Evolutionary conservation across 2,888 invertebrate genomes (phyloP), one percentile per base, ranked within the genome.

Genomic region (Oscheius sp.): DNA sequence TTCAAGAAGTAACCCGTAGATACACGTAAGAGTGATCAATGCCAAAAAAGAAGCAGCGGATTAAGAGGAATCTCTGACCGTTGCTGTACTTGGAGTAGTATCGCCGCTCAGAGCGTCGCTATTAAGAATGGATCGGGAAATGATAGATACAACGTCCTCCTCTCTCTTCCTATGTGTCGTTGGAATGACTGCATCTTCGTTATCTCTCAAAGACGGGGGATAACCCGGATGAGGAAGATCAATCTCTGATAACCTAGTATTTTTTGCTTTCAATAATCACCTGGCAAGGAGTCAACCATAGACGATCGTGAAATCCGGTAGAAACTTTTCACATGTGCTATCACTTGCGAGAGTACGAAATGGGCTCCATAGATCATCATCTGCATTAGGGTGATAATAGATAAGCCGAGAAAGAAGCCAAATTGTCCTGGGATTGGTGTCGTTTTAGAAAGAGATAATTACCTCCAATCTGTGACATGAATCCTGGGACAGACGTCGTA

Each of bases 381-480:
- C 73, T 83, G 83, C n/a, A 83, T 70, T 30, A 83, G 68, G 24
- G 83, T 83, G 57, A 83, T 84, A 44, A 83, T 83, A 28, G 83
- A 84, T 2, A 83, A 69, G 14, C 82, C 82, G 28, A 78, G 70
- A 56, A 81, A 81, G 51, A 81, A 81, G 5, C 80, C 78, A 49
- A 80, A 80, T 70, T 80, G 79, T 67, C 79, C 78, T 75, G 47
- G 44, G 71, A 50, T 14, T 33, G 1, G 6, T 6, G 9, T 20
- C 30, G 38, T 24, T 49, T 30, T 5, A 62, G 59, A 17, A 65
- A 30, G 8, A 5, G 20, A 26, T 3, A 33, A 30, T 62, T 68
- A 64, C 82, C 82, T 63, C 82, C 82, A 70, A 82, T 82, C 62
- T 83, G 83, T 8, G 83, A 83, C 83, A 83, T 83, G 70, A 83